These are phyloP conservation scores for Trematocara variabile DNA, from an alignment of 2,113 vertebrate species.

Conservation along the genomic window DNA sequence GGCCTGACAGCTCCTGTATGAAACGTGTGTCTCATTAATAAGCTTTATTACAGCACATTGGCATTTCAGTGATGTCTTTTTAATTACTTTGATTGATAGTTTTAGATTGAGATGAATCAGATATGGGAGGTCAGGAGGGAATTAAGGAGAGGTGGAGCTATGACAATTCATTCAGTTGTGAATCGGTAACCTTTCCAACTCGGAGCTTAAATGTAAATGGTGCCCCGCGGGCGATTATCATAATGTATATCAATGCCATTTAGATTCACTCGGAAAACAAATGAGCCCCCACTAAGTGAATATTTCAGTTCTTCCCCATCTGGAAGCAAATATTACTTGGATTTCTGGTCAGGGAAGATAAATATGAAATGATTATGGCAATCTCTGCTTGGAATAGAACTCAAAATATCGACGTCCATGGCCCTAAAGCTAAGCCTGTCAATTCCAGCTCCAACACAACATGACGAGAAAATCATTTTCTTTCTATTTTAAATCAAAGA, in stretches of 20 bases:
- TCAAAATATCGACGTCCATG: background rate
- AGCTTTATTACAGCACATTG: conserved; percentile 53
- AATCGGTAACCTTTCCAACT: conserved; percentile 47
- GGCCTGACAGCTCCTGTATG: conserved; percentile 1
- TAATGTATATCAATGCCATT: conserved; percentile 33
- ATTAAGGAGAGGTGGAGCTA: background rate
- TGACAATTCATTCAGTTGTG: conserved; percentile 12
- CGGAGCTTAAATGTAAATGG: conserved; percentile 44
- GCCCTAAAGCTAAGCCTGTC: background rate
- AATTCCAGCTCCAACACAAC: background rate
- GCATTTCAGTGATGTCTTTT: conserved; percentile 66
- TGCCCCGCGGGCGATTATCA: conserved; percentile 4
- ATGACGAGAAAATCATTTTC: background rate
- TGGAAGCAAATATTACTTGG: background rate
- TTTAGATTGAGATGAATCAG: conserved; percentile 31
- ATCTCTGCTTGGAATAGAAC: background rate
- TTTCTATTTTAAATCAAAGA: background rate
- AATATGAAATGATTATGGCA: background rate
- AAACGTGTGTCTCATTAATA: conserved; percentile 39
- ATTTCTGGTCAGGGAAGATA: conserved; percentile 2
- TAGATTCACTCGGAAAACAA: conserved; percentile 9
- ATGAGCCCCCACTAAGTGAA: background rate
- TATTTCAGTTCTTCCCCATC: background rate
- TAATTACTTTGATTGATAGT: conserved; percentile 66
- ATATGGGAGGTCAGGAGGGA: background rate